Conservation (phyloP, 2,888 invertebrate genomes). For the Smittia aterrima region DNA sequence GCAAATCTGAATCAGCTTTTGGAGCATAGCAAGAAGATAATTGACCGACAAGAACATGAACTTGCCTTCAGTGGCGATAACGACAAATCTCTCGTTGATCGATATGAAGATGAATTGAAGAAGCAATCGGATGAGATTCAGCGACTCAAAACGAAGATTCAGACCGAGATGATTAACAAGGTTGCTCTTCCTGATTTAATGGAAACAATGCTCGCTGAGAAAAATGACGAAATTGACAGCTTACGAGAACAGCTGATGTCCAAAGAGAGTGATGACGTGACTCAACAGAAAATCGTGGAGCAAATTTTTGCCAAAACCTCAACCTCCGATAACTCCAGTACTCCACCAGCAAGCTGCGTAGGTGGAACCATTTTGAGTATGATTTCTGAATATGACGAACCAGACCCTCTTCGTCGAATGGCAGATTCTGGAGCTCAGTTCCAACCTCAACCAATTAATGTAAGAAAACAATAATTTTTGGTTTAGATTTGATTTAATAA, state of each 20-base stretch:
- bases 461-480: background rate
- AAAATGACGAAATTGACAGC: conserved; percentile 67
- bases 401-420: conserved; percentile 60
- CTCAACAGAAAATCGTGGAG: conserved; percentile 54
- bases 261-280: conserved; percentile 50
- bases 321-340: background rate
- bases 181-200: conserved; percentile 59
- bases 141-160: conserved; percentile 54
- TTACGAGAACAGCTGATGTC: conserved; percentile 59
- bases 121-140: conserved; percentile 53
- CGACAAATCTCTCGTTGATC: conserved; percentile 55
- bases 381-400: conserved; percentile 65
- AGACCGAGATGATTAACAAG: conserved; percentile 54
- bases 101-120: conserved; percentile 58
- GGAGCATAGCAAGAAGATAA: conserved; percentile 60
- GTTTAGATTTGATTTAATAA: background rate
- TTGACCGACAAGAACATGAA: conserved; percentile 60
- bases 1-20: conserved; percentile 60
- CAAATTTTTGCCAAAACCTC: conserved; percentile 48
- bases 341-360: background rate
- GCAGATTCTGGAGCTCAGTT: conserved; percentile 47
- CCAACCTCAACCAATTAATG: background rate
- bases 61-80: conserved; percentile 50
- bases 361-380: conserved; percentile 17
- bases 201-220: conserved; percentile 64